Base-by-base conservation (phyloP, 2,797 vertebrate genomes). In the Anolis apletophallus region DNA sequence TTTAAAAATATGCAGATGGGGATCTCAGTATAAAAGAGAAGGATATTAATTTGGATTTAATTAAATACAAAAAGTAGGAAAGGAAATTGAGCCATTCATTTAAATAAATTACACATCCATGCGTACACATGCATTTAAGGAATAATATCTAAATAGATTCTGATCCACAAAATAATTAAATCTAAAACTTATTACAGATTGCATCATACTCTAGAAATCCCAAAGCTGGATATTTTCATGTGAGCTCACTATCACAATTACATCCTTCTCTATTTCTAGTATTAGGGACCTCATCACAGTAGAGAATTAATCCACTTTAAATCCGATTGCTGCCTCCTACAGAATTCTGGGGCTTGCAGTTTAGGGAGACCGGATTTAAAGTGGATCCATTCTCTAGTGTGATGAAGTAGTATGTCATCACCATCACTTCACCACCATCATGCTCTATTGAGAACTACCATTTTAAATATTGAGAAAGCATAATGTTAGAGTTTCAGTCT, bases 91-190 rank as follows among this genome's bases (percentile, higher is more conserved):
- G 68, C 29, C 36, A 72, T 85, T 80, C 76, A 80, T 85, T 80
- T 72, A 32, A 80, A 73, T 80, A 85, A 85, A 80, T 72, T 61
- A 72, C 36, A 61, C 29, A 69, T 59, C 68, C 77, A 73, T 80
- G 68, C 76, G 73, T 80, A 34, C 54, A 34, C 36, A 73, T 85
- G 29, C 7, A 80, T 61, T 80, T 50, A 72, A 85, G 21, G 19
- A 85, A 40, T 50, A 72, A 72, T 85, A 11, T 80, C 34, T 80
- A 80, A 85, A 85, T 61, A 80, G 76, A 4, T 23, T 73, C 71
- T 84, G 82, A 84, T 64, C 82, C 72, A 61, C 29, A 64, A 21
- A 61, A 84, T 84, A 84, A 84, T 84, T 75, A 84, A 61, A 64
- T 75, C 34, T 26, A 72, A 79, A 80, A 85, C 13, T 72, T 79